Percentiles rank a stretch among this genome's conserved stretches.
phyloP scores from a whole-genome alignment of 2,888 invertebrate species.

The Dasypolia templi region DNA sequence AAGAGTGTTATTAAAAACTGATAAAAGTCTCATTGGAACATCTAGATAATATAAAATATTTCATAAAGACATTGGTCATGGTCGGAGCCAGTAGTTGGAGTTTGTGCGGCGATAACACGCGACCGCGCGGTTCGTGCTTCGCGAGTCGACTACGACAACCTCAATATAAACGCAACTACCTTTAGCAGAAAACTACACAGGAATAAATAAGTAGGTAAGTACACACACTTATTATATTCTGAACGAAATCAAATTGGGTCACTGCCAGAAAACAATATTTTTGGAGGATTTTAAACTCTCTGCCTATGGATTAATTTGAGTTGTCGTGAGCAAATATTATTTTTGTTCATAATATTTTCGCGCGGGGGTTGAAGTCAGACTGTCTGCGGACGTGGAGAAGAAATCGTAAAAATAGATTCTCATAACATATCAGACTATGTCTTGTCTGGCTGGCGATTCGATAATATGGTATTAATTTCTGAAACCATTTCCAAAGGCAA shows the following conservation, averaged over 20 bases:
- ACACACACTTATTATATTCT: slow-evolving; percentile 22
- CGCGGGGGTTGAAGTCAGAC: slow-evolving; percentile 63
- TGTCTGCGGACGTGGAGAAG: slow-evolving; percentile 41
- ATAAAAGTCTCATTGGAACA: slow-evolving; percentile 76
- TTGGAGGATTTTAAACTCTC: slow-evolving; percentile 42
- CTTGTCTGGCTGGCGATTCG: slow-evolving; percentile 16
- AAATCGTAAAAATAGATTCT: slow-evolving; percentile 51
- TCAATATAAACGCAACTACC: slow-evolving; percentile 54
- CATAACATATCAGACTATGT: slow-evolving; percentile 25
- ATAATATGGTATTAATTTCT: background rate
- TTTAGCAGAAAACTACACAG: slow-evolving; percentile 61
- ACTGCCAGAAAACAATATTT: slow-evolving; percentile 31
- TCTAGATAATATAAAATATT: slow-evolving; percentile 75
- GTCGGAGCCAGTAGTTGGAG: slow-evolving; percentile 55
- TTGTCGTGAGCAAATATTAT: slow-evolving; percentile 49
- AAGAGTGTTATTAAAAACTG: slow-evolving; percentile 71
- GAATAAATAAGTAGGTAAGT: slow-evolving; percentile 59
- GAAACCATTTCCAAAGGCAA: slow-evolving; percentile 4
- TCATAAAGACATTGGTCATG: slow-evolving; percentile 64
- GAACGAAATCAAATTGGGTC: slow-evolving; percentile 25
- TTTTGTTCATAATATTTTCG: slow-evolving; percentile 54
- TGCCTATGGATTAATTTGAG: slow-evolving; percentile 36
- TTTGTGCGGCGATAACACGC: slow-evolving; percentile 67
- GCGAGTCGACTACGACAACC: slow-evolving; percentile 67
- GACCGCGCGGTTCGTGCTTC: slow-evolving; percentile 74